These are phyloP conservation scores for Zosterops japonicus DNA, from an alignment of 2,113 vertebrate species.

Conservation along the genomic window DNA sequence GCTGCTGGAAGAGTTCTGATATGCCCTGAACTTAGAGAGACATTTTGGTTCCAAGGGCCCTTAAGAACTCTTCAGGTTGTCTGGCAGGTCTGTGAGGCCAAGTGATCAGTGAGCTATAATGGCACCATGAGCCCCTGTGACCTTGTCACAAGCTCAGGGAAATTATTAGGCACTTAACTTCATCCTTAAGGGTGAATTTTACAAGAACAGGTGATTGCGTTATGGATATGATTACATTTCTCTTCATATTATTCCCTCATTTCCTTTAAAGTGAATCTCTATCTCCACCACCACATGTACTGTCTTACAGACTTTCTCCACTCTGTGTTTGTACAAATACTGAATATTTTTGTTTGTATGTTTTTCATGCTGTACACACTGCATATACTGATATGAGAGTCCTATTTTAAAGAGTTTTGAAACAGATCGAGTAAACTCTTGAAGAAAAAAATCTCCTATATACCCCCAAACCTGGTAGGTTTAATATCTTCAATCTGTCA, in stretches of 20 bases:
- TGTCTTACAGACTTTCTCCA: neutral
- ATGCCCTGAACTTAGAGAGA: neutral
- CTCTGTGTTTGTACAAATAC: rapidly evolving
- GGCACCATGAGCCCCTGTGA: neutral
- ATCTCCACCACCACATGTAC: neutral
- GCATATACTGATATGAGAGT: neutral
- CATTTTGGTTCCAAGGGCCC: neutral
- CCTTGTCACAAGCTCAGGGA: neutral
- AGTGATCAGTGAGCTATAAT: neutral
- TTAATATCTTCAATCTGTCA: neutral
- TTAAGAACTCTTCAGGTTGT: neutral
- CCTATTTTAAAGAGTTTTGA: neutral
- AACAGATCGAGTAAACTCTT: neutral
- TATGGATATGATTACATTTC: neutral
- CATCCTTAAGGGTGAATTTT: neutral
- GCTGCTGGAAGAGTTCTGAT: neutral
- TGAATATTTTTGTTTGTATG: neutral
- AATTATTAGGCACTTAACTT: neutral
- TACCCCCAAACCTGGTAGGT: neutral
- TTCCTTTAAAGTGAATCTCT: neutral
- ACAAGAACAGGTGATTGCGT: neutral
- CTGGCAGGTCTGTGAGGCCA: neutral
- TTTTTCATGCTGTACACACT: neutral
- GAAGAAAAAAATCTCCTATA: neutral
- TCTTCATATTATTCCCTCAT: neutral